A percentile compares a stretch with the other conserved stretches of the same genome.
Conservation (phyloP, 1,140 invertebrate genomes). For the Pollicipes pollicipes region DNA sequence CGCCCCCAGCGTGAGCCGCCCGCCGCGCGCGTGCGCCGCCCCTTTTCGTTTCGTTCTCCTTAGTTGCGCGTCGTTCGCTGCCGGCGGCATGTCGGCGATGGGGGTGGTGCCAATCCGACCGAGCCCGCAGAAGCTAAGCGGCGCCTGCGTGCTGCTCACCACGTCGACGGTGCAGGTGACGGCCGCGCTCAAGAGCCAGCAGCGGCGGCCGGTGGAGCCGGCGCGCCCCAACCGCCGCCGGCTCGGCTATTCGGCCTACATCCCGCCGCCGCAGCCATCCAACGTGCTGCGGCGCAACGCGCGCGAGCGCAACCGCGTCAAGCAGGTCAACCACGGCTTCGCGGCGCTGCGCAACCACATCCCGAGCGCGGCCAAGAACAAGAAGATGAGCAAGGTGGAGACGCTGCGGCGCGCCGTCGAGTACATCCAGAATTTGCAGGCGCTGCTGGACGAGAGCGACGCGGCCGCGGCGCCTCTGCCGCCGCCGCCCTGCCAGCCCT, state of each 20-base stretch:
- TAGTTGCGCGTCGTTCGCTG: constrained; percentile 10
- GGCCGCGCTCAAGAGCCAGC: constrained; percentile 12
- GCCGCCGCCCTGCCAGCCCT: constrained; percentile 6
- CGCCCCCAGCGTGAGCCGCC: constrained; percentile 5
- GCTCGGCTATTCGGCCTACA: constrained; percentile 8
- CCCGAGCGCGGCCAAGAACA: constrained; percentile 38
- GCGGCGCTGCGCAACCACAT: constrained; percentile 66
- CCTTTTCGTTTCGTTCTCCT: not conserved
- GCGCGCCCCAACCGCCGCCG: constrained; percentile 15
- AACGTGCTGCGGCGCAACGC: constrained; percentile 80
- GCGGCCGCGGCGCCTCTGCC: too few relatives aligned
- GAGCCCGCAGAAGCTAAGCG: constrained; percentile 16
- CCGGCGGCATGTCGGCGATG: constrained; percentile 17
- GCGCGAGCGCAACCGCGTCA: constrained; percentile 78
- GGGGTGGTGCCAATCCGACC: constrained; percentile 19
- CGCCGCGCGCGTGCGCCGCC: too few relatives aligned
- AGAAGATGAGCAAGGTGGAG: constrained; percentile 86
- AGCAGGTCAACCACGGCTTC: constrained; percentile 83
- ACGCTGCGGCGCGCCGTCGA: constrained; percentile 82
- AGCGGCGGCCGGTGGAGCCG: constrained; percentile 15
- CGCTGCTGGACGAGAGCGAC: too few relatives aligned
- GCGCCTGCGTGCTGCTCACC: constrained; percentile 11
- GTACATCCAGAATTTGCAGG: constrained; percentile 70
- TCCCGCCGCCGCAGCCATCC: constrained; percentile 24
- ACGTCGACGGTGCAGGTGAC: constrained; percentile 13